A percentile compares a stretch with the other conserved stretches of the same genome.
Conservation (phyloP, 1,140 invertebrate species). For the Andricus grossulariae region DNA sequence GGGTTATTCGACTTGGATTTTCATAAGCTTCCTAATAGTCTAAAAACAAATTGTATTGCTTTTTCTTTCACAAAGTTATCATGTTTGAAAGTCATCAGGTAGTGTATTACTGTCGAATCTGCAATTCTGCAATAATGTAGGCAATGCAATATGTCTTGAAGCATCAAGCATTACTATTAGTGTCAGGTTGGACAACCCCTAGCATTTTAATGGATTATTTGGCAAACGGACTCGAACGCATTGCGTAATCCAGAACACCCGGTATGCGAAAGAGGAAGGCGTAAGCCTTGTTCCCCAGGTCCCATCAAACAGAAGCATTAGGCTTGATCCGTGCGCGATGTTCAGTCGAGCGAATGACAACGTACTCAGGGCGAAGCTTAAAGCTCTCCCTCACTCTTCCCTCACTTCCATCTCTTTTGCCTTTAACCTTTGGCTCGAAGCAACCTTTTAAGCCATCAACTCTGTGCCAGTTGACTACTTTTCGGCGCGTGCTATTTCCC, state of each 20-base stretch:
- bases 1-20: too few species aligned
- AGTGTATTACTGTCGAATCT: too few species aligned
- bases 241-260: conserved; percentile 34
- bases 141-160: too few species aligned
- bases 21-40: too few species aligned
- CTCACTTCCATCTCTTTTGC: neutral
- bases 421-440: conserved; percentile 49
- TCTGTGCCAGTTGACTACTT: conserved; percentile 36
- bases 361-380: conserved; percentile 71
- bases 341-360: conserved; percentile 75
- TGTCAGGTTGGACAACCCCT: neutral
- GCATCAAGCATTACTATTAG: neutral
- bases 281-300: conserved; percentile 56
- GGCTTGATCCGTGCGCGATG: conserved; percentile 74
- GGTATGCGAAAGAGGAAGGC: conserved; percentile 49
- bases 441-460: conserved; percentile 49
- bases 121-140: too few species aligned
- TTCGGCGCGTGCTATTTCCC: conserved; percentile 48
- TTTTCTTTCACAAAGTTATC: too few species aligned
- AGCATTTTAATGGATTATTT: conserved; percentile 24
- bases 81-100: too few species aligned
- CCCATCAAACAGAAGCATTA: conserved; percentile 75
- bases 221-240: conserved; percentile 18
- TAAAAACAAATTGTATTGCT: too few species aligned
- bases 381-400: conserved; percentile 55